Evolutionary conservation across 2,113 vertebrate genomes (phyloP).

Genomic region (Lonchura striata): DNA sequence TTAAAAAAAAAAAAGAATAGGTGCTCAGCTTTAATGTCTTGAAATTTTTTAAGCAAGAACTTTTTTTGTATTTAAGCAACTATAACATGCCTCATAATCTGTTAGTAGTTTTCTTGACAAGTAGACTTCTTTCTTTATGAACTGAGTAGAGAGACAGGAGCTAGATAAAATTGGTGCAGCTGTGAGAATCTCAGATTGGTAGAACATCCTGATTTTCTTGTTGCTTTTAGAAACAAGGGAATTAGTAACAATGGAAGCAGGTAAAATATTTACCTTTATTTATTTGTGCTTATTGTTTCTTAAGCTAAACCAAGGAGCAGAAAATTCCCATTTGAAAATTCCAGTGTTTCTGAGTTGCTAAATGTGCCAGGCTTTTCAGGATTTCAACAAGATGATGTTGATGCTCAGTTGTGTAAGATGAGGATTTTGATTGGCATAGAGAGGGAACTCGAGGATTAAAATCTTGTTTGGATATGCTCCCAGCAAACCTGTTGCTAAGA

Average conservation of each 20-base stretch:
- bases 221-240: neutral
- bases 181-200: neutral
- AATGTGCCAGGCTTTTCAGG: neutral
- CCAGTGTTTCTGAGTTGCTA: neutral
- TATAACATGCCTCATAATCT: neutral
- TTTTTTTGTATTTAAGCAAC: neutral
- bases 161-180: neutral
- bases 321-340: neutral
- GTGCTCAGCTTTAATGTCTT: neutral
- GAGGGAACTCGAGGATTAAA: neutral
- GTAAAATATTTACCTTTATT: neutral
- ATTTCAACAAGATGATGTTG: neutral
- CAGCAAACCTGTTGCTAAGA: neutral
- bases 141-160: neutral
- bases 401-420: fast-evolving
- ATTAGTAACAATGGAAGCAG: neutral
- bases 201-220: neutral
- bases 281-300: neutral
- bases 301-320: neutral
- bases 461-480: neutral
- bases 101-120: neutral
- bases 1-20: neutral
- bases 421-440: neutral
- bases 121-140: neutral
- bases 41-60: neutral